Evolutionary conservation across 2,888 invertebrate species (phyloP).

Genomic region (Disparrhopalites patrizii): DNA sequence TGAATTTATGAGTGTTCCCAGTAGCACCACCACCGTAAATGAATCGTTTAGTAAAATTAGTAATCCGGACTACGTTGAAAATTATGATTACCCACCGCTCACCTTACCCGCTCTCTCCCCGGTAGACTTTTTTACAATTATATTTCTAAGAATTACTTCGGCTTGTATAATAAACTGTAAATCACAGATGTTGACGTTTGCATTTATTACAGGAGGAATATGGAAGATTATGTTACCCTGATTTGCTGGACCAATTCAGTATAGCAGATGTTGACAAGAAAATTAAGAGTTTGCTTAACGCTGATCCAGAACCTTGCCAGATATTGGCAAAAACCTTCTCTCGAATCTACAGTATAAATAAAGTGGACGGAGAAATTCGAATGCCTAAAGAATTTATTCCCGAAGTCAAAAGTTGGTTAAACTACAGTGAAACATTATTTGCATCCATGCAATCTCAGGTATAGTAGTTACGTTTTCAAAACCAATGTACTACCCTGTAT

Average conservation of each 20-base stretch:
- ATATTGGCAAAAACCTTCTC: conserved; percentile 31
- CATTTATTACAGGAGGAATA: conserved; percentile 1
- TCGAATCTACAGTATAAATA: conserved; percentile 33
- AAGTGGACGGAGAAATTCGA: conserved; percentile 31
- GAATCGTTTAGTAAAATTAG: too few relatives aligned
- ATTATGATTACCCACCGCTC: too few relatives aligned
- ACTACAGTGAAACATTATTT: conserved; percentile 36
- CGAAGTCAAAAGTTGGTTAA: conserved; percentile 43
- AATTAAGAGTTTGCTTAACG: conserved; percentile 2
- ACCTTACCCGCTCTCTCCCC: too few relatives aligned
- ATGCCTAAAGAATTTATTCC: conserved; percentile 35
- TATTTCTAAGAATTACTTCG: too few relatives aligned
- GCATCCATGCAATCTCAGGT: conserved; percentile 41
- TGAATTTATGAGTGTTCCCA: too few relatives aligned
- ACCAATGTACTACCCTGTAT: too few relatives aligned
- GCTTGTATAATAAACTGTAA: too few relatives aligned
- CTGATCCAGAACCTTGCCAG: conserved; percentile 22
- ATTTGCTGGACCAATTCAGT: background rate
- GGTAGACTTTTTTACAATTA: too few relatives aligned
- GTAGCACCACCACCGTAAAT: too few relatives aligned
- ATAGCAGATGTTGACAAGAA: conserved; percentile 3
- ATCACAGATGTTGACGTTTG: too few relatives aligned
- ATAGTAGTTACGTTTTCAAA: too few relatives aligned
- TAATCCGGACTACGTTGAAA: too few relatives aligned
- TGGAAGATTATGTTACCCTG: conserved; percentile 2